These are phyloP conservation scores for Thalassophryne amazonica DNA, from an alignment of 2,797 vertebrate genomes.

Conservation along the genomic window DNA sequence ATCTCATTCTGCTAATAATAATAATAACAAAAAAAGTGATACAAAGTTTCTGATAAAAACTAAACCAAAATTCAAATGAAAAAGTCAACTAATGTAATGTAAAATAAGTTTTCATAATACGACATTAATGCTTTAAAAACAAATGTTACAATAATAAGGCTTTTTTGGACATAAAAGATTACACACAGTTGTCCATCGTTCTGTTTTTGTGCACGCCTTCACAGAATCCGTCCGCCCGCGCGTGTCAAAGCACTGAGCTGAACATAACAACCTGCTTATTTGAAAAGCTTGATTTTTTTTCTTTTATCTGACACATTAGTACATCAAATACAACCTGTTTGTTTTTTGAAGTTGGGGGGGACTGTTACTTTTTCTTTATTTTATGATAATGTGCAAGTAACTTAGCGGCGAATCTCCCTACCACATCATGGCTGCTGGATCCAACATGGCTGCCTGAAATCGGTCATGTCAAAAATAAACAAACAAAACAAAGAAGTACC, in stretches of 20 bases:
- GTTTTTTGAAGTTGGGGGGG: constrained; percentile 29
- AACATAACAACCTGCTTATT: constrained; percentile 36
- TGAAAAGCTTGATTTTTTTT: constrained; percentile 33
- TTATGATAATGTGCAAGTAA: constrained; percentile 47
- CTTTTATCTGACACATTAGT: constrained; percentile 32
- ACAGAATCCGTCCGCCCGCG: constrained; percentile 41
- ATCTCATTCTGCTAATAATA: constrained; percentile 75
- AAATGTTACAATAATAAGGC: constrained; percentile 85
- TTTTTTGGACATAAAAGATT: constrained; percentile 83
- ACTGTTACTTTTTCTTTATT: constrained; percentile 34
- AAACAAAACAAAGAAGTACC: constrained; percentile 39
- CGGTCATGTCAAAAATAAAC: constrained; percentile 35
- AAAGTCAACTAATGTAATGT: constrained; percentile 71
- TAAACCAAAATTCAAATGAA: constrained; percentile 64
- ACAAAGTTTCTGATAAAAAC: constrained; percentile 88
- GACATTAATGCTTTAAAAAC: constrained; percentile 76
- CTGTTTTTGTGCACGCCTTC: constrained; percentile 60
- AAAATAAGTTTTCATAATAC: constrained; percentile 76
- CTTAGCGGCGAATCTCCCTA: constrained; percentile 33
- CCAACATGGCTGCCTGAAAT: constrained; percentile 45
- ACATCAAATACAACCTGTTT: constrained; percentile 44
- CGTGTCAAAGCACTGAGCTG: constrained; percentile 44
- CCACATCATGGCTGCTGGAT: constrained; percentile 37
- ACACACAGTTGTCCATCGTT: constrained; percentile 74
- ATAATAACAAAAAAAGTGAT: constrained; percentile 70